These are phyloP conservation scores for Pseudomyrmex dendroicus DNA, from an alignment of 1,140 invertebrate species.

Conservation along the genomic window DNA sequence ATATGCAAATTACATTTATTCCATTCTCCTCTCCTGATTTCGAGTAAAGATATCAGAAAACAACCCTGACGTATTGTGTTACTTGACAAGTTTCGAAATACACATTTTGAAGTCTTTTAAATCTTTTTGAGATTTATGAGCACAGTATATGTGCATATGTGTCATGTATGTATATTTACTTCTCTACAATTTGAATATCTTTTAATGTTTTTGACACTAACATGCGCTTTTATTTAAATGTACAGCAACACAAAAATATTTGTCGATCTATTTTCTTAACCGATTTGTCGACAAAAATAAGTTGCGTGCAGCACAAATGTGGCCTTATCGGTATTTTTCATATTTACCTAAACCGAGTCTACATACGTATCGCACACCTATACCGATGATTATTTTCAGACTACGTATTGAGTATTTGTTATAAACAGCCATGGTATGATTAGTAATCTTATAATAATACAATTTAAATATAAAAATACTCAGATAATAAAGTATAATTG, in stretches of 20 bases:
- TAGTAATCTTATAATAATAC: neutral
- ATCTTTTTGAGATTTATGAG: too few species aligned
- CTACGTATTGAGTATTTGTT: neutral
- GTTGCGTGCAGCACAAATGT: slow-evolving; percentile 33
- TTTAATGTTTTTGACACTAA: too few species aligned
- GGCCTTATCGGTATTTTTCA: slow-evolving; percentile 34
- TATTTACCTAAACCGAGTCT: slow-evolving; percentile 30
- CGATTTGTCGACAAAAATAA: neutral
- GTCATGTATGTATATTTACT: too few species aligned
- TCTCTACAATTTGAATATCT: too few species aligned
- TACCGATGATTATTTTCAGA: slow-evolving; percentile 31
- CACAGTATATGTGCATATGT: too few species aligned
- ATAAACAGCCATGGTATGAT: neutral
- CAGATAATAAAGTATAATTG: neutral
- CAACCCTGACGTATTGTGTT: neutral
- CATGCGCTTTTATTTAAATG: neutral
- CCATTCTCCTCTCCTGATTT: neutral
- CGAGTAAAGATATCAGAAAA: neutral
- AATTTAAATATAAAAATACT: slow-evolving; percentile 13
- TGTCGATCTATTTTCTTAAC: neutral
- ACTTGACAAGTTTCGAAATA: too few species aligned
- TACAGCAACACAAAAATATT: neutral
- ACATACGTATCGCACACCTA: slow-evolving; percentile 27
- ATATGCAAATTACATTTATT: neutral
- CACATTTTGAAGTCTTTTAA: too few species aligned